phyloP scores from a whole-genome alignment of 2,888 invertebrate species.

The Trachelus troglodyta region DNA sequence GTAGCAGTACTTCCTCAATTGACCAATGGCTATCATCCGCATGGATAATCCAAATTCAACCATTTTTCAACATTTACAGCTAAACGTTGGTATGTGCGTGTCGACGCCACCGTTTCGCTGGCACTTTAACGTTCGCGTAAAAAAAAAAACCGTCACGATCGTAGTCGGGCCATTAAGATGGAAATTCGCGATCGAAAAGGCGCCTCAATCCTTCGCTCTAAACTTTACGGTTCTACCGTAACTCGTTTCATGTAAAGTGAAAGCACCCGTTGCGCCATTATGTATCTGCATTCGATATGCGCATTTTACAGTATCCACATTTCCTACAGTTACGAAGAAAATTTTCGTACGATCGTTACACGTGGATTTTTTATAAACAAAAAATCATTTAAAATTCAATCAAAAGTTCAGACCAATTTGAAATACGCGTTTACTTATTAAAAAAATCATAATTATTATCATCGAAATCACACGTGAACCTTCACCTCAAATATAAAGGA shows the following conservation, averaged over 20 bases:
- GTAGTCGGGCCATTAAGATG: not conserved
- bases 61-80: not conserved
- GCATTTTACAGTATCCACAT: not conserved
- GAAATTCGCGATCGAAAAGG: not conserved
- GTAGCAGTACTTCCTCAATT: not conserved
- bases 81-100: too few species aligned
- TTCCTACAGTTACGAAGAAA: not conserved
- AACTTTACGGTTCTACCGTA: not conserved
- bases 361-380: not conserved
- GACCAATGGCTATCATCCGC: not conserved
- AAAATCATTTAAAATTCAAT: not conserved
- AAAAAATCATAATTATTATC: not conserved
- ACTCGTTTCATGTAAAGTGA: not conserved
- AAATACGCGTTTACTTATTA: not conserved
- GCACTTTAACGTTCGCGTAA: not conserved
- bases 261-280: not conserved
- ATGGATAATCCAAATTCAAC: not conserved
- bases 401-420: not conserved
- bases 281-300: not conserved
- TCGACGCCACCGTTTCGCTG: not conserved
- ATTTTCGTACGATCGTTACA: not conserved
- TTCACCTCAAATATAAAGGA: slow-evolving; percentile 44
- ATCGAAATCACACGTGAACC: slow-evolving; percentile 32
- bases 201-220: not conserved
- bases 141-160: not conserved